A percentile compares a stretch with the other conserved stretches of the same genome.
These are phyloP conservation scores for Falco punctatus DNA, from an alignment of 2,113 vertebrate species.

Conservation along the genomic window DNA sequence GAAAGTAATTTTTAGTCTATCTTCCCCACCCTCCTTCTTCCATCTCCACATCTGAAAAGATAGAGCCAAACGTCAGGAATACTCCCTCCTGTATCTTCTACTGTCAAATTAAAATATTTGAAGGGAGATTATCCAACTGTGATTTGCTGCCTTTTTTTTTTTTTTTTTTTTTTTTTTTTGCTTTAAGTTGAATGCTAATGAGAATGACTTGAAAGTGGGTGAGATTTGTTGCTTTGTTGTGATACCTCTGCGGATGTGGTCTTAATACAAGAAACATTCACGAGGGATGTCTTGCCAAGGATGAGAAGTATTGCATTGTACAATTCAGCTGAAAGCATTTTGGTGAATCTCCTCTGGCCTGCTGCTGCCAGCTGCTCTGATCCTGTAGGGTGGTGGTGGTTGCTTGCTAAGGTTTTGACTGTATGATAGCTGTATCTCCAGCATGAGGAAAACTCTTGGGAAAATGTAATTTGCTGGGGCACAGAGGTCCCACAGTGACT, in stretches of 20 bases:
- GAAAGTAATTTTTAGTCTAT: background rate
- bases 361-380: background rate
- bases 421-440: background rate
- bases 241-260: background rate
- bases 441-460: background rate
- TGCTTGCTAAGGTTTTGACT: background rate
- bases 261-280: background rate
- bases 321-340: background rate
- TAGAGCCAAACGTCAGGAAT: background rate
- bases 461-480: background rate
- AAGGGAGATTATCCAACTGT: background rate
- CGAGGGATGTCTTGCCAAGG: background rate
- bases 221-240: background rate
- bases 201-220: background rate
- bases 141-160: background rate
- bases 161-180: background rate
- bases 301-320: background rate
- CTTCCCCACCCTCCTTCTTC: background rate
- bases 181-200: background rate
- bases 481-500: background rate
- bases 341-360: background rate
- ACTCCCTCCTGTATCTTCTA: background rate
- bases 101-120: background rate
- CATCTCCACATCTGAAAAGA: background rate
- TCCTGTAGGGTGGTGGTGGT: background rate